Evolutionary conservation across 2,797 vertebrate species (phyloP).

Genomic region (Cynopterus sphinx): DNA sequence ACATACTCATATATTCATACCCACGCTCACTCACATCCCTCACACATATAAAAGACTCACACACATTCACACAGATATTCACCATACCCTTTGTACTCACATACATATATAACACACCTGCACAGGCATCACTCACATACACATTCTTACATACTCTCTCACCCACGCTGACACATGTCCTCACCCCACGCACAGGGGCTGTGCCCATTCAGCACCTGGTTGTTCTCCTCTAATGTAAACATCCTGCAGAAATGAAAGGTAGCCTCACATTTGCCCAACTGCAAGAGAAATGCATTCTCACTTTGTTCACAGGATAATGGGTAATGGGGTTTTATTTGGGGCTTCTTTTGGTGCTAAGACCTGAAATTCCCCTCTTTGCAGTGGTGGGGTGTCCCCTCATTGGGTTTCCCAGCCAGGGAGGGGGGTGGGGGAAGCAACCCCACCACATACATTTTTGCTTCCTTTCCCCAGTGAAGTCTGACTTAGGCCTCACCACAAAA

Average conservation of each 20-base stretch:
- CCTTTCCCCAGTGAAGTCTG: background rate
- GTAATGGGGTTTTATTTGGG: background rate
- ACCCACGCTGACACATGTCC: background rate
- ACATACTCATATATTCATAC: background rate
- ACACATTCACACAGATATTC: background rate
- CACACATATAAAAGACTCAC: background rate
- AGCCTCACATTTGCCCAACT: background rate
- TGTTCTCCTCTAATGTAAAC: conserved; percentile 8
- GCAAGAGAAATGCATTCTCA: background rate
- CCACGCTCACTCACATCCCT: background rate
- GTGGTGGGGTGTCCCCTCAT: background rate
- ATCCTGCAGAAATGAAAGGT: conserved; percentile 39
- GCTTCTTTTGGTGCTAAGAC: background rate
- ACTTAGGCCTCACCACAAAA: background rate
- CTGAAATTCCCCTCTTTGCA: background rate
- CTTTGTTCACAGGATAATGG: background rate
- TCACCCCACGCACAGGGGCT: background rate
- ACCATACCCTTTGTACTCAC: background rate
- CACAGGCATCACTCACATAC: background rate
- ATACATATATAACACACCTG: background rate
- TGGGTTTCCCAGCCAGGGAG: background rate
- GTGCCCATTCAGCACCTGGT: background rate
- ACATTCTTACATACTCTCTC: background rate
- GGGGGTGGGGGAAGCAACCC: no score
- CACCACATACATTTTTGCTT: background rate